Evolutionary conservation across 2,888 invertebrate species (phyloP), one percentile per base, ranked within the genome.

Genomic region (Gortyna flavago): DNA sequence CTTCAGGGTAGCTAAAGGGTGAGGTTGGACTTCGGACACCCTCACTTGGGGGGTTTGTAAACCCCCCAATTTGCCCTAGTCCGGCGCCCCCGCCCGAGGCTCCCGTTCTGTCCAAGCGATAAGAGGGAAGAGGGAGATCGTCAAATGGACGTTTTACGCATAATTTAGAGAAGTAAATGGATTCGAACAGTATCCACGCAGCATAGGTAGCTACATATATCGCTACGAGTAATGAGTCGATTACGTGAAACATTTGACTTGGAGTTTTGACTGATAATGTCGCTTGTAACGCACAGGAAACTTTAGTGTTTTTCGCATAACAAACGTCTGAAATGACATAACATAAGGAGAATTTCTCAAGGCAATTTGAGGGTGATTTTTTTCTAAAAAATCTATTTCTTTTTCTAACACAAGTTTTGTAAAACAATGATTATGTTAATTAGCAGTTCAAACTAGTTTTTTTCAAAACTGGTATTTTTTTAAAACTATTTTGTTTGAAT

Each of bases 121-220:
- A 96, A 96, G 96, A 96, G 96, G 95, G 95, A 94, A 96, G 96
- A 96, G 96, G 96, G 96, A 93, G 96, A 94, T 94, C 96, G 96
- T 96, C 96, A 96, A 97, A 96, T 96, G 96, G 97, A 97, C 97
- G 97, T 97, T 97, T 97, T 97, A 97, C 97, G 97, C 97, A 97
- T 97, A 97, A 97, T 97, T 97, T 97, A 97, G 96, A 96, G 95
- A 96, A 96, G 96, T 96, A 97, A 97, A 97, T 97, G 97, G 97
- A 96, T 97, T 96, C 96, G 96, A 96, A 95, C 96, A 95, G 94
- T 94, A 95, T 95, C 94, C 95, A 94, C 92, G 93, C 93, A 94
- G 94, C 94, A 94, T 93, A 91, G 88, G 90, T 93, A 91, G 89
- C 88, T 92, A 95, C 93, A 92, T 95, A 94, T 93, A 93, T 92